Evolutionary conservation across 30 jellyfish, hydroid and myxozoan genomes (phyloP).

Genomic region (Rhopilema esculentum): DNA sequence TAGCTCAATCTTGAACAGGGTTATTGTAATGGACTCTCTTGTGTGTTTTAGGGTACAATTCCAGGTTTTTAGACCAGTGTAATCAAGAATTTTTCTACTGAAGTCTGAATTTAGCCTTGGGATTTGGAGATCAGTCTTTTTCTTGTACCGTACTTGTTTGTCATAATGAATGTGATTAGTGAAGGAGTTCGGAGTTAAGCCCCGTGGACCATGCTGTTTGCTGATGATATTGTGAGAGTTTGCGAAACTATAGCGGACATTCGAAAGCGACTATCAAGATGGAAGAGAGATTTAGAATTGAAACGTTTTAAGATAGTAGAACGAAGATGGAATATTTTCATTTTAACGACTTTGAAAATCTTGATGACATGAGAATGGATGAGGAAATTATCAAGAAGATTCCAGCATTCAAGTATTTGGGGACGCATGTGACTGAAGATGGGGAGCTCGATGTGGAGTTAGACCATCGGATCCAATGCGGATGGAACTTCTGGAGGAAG

Average conservation of each 20-base stretch:
- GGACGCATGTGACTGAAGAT: background rate
- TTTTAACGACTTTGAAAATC: background rate
- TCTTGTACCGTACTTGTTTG: no score
- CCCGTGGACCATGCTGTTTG: constrained; percentile 7
- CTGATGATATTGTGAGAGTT: background rate
- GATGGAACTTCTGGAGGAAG: background rate
- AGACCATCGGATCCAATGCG: background rate
- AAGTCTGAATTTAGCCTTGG: no score
- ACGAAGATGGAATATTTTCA: constrained; percentile 30
- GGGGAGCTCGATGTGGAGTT: background rate
- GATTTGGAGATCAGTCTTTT: no score
- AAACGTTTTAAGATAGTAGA: constrained; percentile 18
- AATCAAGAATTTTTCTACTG: no score
- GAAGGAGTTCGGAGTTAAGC: background rate
- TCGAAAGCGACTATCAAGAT: background rate
- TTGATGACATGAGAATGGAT: background rate
- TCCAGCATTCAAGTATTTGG: no score
- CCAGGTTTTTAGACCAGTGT: no score
- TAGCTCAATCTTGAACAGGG: no score
- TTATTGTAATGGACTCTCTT: no score
- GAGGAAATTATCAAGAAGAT: background rate
- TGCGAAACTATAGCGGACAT: background rate
- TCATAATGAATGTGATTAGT: no score
- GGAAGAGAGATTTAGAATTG: constrained; percentile 14
- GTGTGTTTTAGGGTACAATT: no score